These are phyloP conservation scores for Benthosema pterotum DNA, from an alignment of 2,797 vertebrate genomes.

Conservation along the genomic window DNA sequence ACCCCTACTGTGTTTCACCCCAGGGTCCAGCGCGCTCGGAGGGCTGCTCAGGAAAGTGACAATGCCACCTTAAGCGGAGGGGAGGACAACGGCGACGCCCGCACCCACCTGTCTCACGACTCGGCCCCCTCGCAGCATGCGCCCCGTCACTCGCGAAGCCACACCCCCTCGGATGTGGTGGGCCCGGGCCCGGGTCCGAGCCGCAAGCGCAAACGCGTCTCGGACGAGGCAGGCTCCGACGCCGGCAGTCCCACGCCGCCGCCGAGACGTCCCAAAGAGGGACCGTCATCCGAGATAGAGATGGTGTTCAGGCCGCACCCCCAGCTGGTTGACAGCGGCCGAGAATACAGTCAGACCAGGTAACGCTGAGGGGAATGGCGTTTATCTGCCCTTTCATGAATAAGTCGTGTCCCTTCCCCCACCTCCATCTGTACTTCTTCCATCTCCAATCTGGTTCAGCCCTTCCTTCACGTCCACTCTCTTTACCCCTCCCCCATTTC, in stretches of 20 bases:
- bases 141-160: constrained; percentile 45
- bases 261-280: constrained; percentile 67
- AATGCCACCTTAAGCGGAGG: constrained; percentile 89
- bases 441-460: too few species aligned
- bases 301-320: constrained; percentile 91
- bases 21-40: constrained; percentile 88
- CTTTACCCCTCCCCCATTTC: too few species aligned
- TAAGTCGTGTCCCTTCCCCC: too few species aligned
- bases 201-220: constrained; percentile 76
- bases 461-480: too few species aligned
- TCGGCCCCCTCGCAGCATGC: constrained; percentile 81
- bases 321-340: constrained; percentile 81
- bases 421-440: too few species aligned
- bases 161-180: constrained; percentile 71
- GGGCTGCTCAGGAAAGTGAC: constrained; percentile 86
- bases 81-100: constrained; percentile 86
- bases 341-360: constrained; percentile 91
- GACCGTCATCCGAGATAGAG: constrained; percentile 85
- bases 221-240: constrained; percentile 81
- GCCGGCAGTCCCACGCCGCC: constrained; percentile 78
- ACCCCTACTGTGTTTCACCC: background rate
- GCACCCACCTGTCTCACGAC: constrained; percentile 84
- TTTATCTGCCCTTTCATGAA: too few species aligned
- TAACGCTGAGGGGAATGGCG: constrained; percentile 39
- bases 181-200: constrained; percentile 79